Conservation (phyloP, 2,888 invertebrate genomes). For the Melanostoma mellinum region DNA sequence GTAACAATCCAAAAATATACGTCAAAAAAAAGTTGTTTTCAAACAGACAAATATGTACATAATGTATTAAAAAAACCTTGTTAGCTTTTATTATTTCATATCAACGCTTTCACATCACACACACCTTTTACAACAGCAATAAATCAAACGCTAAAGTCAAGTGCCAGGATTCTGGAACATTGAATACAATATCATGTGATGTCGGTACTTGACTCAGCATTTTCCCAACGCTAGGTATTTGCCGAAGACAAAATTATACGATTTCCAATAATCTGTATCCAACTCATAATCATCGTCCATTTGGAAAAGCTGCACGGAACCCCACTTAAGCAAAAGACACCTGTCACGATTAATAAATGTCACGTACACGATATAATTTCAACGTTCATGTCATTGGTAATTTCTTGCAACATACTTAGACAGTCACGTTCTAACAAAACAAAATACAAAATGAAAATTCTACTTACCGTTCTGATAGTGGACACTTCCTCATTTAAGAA, state of each 20-base stretch:
- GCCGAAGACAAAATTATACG: not conserved
- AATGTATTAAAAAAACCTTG: too few relatives aligned
- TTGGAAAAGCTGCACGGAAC: not conserved
- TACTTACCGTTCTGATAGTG: conserved; percentile 12
- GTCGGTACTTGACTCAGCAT: not conserved
- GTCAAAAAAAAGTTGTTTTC: too few relatives aligned
- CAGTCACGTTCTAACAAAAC: conserved; percentile 6
- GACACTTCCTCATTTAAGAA: conserved; percentile 23
- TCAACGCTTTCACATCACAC: not conserved
- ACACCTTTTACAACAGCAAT: not conserved
- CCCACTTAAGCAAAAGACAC: conserved; percentile 25
- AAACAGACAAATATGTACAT: too few relatives aligned
- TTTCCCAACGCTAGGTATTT: not conserved
- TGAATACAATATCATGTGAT: not conserved
- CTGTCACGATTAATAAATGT: conserved; percentile 43
- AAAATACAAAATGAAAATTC: conserved; percentile 16
- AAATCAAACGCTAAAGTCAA: conserved; percentile 12
- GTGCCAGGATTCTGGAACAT: conserved; percentile 19
- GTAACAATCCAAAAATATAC: too few relatives aligned
- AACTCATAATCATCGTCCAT: not conserved
- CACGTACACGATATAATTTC: conserved; percentile 39
- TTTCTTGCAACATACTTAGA: conserved; percentile 33
- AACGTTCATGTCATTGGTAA: conserved; percentile 32
- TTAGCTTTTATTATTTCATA: too few relatives aligned
- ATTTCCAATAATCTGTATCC: conserved; percentile 5